A percentile compares a stretch with the other conserved stretches of the same genome.
These are phyloP conservation scores for Lypha dubia DNA, from an alignment of 2,888 invertebrate species.

Conservation along the genomic window DNA sequence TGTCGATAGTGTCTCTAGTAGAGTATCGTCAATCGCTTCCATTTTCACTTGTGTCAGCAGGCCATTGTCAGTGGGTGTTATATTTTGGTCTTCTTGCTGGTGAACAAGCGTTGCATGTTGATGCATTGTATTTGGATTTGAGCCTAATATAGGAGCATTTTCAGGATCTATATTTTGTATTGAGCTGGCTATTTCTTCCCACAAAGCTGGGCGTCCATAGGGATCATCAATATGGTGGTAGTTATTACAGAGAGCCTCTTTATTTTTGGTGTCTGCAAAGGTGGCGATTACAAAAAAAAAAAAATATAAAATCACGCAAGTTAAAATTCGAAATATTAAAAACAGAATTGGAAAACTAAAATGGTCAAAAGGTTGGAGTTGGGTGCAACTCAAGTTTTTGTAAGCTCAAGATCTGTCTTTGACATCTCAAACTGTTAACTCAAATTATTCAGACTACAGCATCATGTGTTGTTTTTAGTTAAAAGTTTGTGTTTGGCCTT, in stretches of 20 bases:
- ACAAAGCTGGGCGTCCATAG: slow-evolving; percentile 93
- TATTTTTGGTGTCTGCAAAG: slow-evolving; percentile 81
- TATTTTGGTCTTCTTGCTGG: slow-evolving; percentile 45
- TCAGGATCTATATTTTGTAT: slow-evolving; percentile 95
- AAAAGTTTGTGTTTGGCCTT: background rate
- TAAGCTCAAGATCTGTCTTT: too few relatives aligned
- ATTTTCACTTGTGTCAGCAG: slow-evolving; percentile 88
- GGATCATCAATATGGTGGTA: slow-evolving; percentile 88
- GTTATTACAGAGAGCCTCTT: slow-evolving; percentile 81
- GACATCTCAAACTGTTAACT: too few relatives aligned
- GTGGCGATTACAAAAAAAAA: background rate
- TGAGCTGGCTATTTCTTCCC: slow-evolving; percentile 96
- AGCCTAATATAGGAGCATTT: slow-evolving; percentile 93
- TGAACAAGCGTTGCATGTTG: slow-evolving; percentile 80
- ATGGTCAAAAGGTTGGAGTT: too few relatives aligned
- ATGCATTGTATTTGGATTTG: slow-evolving; percentile 77
- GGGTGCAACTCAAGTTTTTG: too few relatives aligned
- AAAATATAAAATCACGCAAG: background rate
- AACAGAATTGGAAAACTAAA: too few relatives aligned
- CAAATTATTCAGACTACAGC: too few relatives aligned
- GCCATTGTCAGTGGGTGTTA: slow-evolving; percentile 42
- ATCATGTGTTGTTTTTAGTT: too few relatives aligned
- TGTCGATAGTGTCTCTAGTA: slow-evolving; percentile 87
- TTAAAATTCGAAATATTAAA: background rate
- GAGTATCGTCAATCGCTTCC: slow-evolving; percentile 88